These are phyloP conservation scores for Nemotelus pantherinus DNA, from an alignment of 2,888 invertebrate genomes.

Conservation along the genomic window DNA sequence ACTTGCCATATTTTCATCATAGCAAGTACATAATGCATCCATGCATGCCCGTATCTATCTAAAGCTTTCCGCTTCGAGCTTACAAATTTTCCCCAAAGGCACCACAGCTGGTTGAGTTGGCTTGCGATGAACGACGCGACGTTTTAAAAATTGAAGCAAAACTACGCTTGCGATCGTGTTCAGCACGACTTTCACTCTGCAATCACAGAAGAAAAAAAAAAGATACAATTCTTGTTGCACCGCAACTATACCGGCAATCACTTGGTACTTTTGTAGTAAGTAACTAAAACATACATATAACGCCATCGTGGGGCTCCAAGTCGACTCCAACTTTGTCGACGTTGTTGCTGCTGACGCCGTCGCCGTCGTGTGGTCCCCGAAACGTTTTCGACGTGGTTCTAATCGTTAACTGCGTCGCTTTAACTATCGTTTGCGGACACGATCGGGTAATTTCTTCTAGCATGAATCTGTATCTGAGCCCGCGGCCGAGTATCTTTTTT, in stretches of 20 bases:
- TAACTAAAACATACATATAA: not conserved
- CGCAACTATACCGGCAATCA: conserved; percentile 7
- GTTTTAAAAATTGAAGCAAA: not conserved
- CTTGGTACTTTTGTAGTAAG: not conserved
- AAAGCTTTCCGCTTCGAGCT: too few species aligned
- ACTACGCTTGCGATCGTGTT: conserved; percentile 28
- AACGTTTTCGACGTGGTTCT: conserved; percentile 24
- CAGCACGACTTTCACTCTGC: conserved; percentile 36
- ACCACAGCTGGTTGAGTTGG: too few species aligned
- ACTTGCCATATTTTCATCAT: too few species aligned
- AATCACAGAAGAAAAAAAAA: conserved; percentile 15
- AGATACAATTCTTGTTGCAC: conserved; percentile 21
- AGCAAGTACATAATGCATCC: too few species aligned
- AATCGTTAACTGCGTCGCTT: not conserved
- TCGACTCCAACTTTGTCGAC: not conserved
- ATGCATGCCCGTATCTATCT: too few species aligned
- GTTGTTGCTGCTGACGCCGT: not conserved
- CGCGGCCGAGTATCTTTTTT: not conserved
- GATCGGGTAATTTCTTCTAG: conserved; percentile 32
- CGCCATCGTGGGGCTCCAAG: not conserved
- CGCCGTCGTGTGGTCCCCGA: conserved; percentile 18
- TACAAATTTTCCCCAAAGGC: too few species aligned
- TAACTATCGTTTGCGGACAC: not conserved
- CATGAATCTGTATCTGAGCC: conserved; percentile 5
- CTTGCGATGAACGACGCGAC: too few species aligned